Base-by-base conservation (phyloP, 2,113 vertebrate species). In the Rhinolophus ferrumequinum region DNA sequence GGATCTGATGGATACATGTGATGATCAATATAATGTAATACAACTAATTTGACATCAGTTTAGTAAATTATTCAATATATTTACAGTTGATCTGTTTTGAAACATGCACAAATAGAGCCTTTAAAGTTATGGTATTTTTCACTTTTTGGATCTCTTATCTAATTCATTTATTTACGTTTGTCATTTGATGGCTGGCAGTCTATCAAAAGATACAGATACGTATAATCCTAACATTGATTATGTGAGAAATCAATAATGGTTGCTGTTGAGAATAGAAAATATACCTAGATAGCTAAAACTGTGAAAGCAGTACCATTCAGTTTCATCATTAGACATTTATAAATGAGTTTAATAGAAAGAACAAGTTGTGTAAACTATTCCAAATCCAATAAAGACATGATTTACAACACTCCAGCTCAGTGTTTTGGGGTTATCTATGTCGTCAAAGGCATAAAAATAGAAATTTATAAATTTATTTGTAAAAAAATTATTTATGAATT, bases 311-410 rank as follows among this genome's bases (percentile, higher is more conserved):
- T 50, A 4, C 2, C 24, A 84, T 66, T 93, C n/a, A 85, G 10
- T 82, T 85, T 90, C 41, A 52, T 30, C 21, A 82, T 26, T 3
- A 83, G 33, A 81, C 82, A 92, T 81, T 88, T 80, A 88, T 85
- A 84, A 72, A 96, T 70, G 1, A 73, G 22, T 77, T 90, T 44
- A 94, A 62, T 19, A 80, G 54, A 85, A 21, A 54, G 12, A 96
- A 44, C 4, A 82, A 60, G n/a, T 75, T 94, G 13, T 84, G 0
- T 64, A 80, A 96, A 80, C 3, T 80, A 52, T 70, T 79, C 14
- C 44, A 96, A 28, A 84, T 88, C 60, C 38, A 94, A 38, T 88
- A 66, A 76, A 11, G 16, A 77, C 77, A 89, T 62, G 47, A 83
- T 69, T 92, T 33, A 86, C 44, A 85, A 73, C 72, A 79, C 26